These are phyloP conservation scores for Yasuhikotakia modesta DNA, from an alignment of 2,797 vertebrate genomes.

Conservation along the genomic window DNA sequence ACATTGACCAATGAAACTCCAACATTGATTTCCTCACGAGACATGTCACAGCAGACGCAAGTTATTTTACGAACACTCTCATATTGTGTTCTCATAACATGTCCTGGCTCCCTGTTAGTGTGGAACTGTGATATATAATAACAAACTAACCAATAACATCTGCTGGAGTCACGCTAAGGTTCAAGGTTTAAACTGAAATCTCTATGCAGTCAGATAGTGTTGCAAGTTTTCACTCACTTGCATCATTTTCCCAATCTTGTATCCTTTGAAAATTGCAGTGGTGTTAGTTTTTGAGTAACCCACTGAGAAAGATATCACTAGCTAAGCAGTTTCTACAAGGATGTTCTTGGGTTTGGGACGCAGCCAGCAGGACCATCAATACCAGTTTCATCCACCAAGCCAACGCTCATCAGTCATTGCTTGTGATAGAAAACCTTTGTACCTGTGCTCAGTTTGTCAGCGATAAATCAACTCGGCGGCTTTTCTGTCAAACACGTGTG, in stretches of 20 bases:
- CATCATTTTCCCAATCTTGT: slow-evolving; percentile 12
- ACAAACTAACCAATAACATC: slow-evolving; percentile 12
- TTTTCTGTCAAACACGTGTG: neutral
- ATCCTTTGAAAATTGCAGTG: neutral
- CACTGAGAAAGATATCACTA: neutral
- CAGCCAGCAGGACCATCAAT: slow-evolving; percentile 25
- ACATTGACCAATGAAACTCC: neutral
- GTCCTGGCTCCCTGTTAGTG: neutral
- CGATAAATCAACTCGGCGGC: neutral
- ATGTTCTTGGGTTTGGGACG: slow-evolving; percentile 36
- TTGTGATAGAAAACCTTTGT: neutral
- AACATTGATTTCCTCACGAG: neutral
- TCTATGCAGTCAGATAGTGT: neutral
- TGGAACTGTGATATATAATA: slow-evolving; percentile 1
- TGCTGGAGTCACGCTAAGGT: slow-evolving; percentile 6
- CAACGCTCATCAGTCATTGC: slow-evolving; percentile 15
- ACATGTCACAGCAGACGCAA: neutral
- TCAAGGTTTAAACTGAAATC: neutral
- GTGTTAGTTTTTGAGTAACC: slow-evolving; percentile 4
- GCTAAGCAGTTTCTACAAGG: slow-evolving; percentile 18
- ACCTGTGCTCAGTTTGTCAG: neutral
- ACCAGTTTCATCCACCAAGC: slow-evolving; percentile 4
- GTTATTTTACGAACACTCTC: neutral
- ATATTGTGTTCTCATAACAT: neutral
- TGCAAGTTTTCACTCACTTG: slow-evolving; percentile 21